Base-by-base conservation (phyloP, 2,113 vertebrate species). In the Trichomycterus rosablanca region DNA sequence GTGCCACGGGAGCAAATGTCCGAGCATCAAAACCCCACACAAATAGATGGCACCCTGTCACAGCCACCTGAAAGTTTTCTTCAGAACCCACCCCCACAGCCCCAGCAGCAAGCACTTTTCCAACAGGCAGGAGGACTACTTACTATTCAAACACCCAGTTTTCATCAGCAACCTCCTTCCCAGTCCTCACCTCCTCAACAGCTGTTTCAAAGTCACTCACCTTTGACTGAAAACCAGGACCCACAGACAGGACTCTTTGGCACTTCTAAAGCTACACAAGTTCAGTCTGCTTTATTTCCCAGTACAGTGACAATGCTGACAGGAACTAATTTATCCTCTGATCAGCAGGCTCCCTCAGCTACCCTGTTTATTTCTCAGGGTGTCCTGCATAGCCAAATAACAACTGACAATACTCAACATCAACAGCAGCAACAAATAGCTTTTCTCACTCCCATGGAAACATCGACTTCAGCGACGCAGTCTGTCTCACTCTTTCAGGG, bases 71-170 rank as follows among this genome's bases (percentile, higher is more conserved):
- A 70, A 12, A 19, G 67, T 14, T 70, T 74, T 23, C 67, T 74
- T 8, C 72, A 63, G 7, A 67, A 80, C 68, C 60, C 79, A 6
- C 53, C 77, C 10, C 20, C 81, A 9, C 82, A 83, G 35, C 67
- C 76, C 2, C 78, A 79, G 72, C 84, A 83, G 62, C 92, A 92
- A 10, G 85, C 85, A 7, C 85, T 98, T 30, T 92, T 95, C 72
- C 95, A 93, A 61, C 93, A 94, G 40, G 70, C 90, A 0, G 91
- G 87, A 49, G 93, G 97, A 44, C 90, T 98, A 23, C 89, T 98
- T 58, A 90, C 93, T 2, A 92, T 97, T 71, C 93, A 95, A 75
- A 88, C 89, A 11, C 63, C 86, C 42, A 91, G 78, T 76, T 98
- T 98, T 74, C 87, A 96, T 62, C 89, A 93, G 8, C 94, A 91